Evolutionary conservation across 1,140 invertebrate genomes (phyloP).

Genomic region (Nomia melanderi): DNA sequence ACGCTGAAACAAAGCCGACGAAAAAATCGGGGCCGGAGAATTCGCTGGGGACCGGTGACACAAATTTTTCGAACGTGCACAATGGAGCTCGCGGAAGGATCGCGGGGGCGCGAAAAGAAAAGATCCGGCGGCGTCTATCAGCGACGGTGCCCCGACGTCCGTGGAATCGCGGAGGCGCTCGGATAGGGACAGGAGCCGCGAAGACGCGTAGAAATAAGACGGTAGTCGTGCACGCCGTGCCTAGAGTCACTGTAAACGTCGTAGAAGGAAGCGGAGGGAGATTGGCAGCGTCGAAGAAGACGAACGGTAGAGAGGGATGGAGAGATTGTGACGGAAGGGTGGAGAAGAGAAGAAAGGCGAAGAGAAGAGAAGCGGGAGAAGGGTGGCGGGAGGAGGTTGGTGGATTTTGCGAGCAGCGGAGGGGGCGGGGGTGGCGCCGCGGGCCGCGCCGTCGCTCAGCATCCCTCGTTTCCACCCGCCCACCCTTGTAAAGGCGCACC

Average conservation of each 20-base stretch:
- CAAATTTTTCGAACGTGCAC: too few relatives aligned
- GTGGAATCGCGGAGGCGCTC: not conserved
- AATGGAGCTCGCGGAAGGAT: too few relatives aligned
- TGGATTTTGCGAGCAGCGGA: constrained; percentile 60
- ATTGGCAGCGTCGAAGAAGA: not conserved
- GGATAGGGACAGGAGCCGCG: not conserved
- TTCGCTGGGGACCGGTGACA: too few relatives aligned
- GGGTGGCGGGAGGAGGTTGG: constrained; percentile 45
- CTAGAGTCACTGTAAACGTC: constrained; percentile 8
- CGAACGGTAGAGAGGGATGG: constrained; percentile 28
- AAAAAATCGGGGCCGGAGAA: too few relatives aligned
- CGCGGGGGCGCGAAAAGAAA: too few relatives aligned
- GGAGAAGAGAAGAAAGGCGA: not conserved
- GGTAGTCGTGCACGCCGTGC: not conserved
- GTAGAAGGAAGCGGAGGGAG: constrained; percentile 10
- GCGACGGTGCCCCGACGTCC: not conserved
- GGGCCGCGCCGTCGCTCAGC: constrained; percentile 80
- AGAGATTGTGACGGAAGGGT: not conserved
- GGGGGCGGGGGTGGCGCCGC: constrained; percentile 75
- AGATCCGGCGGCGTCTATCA: not conserved
- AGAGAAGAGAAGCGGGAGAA: constrained; percentile 1
- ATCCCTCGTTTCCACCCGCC: constrained; percentile 73
- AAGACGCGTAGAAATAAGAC: constrained; percentile 20
- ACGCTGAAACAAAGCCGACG: too few relatives aligned
- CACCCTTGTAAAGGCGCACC: constrained; percentile 75